Evolutionary conservation across 2,113 vertebrate species (phyloP).

Genomic region (Epinephelus fuscoguttatus): DNA sequence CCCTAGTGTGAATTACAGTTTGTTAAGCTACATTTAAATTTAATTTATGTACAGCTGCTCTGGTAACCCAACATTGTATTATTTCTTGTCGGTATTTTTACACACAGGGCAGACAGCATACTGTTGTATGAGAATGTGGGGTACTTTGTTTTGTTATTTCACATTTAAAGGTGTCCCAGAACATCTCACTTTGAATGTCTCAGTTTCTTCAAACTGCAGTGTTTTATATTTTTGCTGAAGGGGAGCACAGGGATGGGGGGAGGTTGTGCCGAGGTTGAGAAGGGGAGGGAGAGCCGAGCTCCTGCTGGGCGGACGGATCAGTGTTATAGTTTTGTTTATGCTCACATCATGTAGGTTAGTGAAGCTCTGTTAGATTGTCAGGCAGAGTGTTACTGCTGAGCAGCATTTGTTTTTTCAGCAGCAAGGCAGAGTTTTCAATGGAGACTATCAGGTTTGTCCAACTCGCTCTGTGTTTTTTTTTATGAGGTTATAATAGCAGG

Average conservation of each 20-base stretch:
- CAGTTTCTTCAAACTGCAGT: conserved; percentile 27
- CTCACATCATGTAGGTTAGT: conserved; percentile 54
- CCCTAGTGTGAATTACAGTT: conserved; percentile 13
- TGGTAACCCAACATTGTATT: not conserved
- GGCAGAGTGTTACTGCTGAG: conserved; percentile 29
- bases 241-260: conserved; percentile 35
- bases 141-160: not conserved
- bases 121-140: conserved; percentile 3
- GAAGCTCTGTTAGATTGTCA: conserved; percentile 42
- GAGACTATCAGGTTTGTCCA: conserved; percentile 64
- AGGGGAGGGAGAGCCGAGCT: conserved; percentile 48
- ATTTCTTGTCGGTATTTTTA: not conserved
- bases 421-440: conserved; percentile 49
- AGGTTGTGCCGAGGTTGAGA: conserved; percentile 35
- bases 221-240: conserved; percentile 60
- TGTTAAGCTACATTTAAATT: conserved; percentile 11
- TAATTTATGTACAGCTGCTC: not conserved
- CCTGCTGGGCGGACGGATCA: conserved; percentile 69
- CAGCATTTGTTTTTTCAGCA: conserved; percentile 28
- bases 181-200: conserved; percentile 20
- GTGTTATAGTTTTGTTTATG: conserved; percentile 64
- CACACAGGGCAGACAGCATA: too few species aligned
- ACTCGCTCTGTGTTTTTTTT: not conserved
- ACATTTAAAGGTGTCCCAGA: not conserved
- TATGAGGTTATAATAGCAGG: not conserved